These are phyloP conservation scores for Bufotes viridis DNA, from an alignment of 2,797 vertebrate species.

Conservation along the genomic window DNA sequence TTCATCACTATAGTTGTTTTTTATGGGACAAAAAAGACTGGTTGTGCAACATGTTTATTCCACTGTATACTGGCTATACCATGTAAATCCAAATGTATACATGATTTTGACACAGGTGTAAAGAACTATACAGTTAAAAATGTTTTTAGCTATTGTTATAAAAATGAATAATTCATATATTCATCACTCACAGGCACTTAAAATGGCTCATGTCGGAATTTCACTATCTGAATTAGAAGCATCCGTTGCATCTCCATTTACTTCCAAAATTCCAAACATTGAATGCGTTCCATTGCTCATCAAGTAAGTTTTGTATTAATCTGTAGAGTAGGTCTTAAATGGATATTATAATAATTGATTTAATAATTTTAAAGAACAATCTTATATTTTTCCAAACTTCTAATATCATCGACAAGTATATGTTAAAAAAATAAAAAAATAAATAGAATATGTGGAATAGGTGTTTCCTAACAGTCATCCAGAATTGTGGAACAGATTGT, in stretches of 20 bases:
- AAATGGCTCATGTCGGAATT: constrained; percentile 66
- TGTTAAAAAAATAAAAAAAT: too few species aligned
- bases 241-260: constrained; percentile 69
- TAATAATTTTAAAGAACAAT: too few species aligned
- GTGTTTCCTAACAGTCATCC: too few species aligned
- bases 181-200: constrained; percentile 63
- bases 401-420: too few species aligned
- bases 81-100: neutral
- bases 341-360: too few species aligned
- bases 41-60: neutral
- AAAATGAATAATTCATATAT: neutral
- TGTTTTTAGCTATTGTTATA: neutral
- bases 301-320: constrained; percentile 58
- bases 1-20: neutral
- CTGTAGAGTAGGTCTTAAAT: neutral
- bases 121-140: neutral
- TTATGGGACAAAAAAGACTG: neutral
- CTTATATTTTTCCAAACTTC: too few species aligned
- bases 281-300: constrained; percentile 68
- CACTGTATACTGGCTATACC: neutral
- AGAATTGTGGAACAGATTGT: too few species aligned
- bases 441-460: too few species aligned
- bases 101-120: neutral
- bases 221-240: constrained; percentile 69
- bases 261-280: constrained; percentile 66